Evolutionary conservation across 2,113 vertebrate genomes (phyloP).

Genomic region (Rhea americana): DNA sequence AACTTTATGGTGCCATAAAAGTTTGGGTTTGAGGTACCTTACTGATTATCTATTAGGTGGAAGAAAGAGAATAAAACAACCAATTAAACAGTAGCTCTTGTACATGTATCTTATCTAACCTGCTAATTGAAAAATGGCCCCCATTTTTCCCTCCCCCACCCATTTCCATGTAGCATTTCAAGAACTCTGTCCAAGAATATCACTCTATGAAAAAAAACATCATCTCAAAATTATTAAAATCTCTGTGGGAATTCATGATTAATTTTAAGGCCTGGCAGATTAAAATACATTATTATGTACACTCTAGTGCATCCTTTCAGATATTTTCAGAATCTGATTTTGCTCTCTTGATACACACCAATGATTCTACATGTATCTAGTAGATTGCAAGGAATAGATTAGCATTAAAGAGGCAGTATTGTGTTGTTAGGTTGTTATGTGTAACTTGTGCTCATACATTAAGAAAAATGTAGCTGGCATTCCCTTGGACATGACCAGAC

Average conservation of each 20-base stretch:
- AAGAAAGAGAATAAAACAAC: slow-evolving; percentile 73
- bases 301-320: slow-evolving; percentile 90
- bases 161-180: slow-evolving; percentile 72
- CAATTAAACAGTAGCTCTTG: slow-evolving; percentile 63
- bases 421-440: slow-evolving; percentile 88
- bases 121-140: slow-evolving; percentile 70
- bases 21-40: slow-evolving; percentile 72
- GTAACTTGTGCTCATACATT: slow-evolving; percentile 89
- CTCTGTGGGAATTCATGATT: slow-evolving; percentile 91
- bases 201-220: slow-evolving; percentile 74
- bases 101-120: slow-evolving; percentile 50
- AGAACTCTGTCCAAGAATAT: slow-evolving; percentile 84
- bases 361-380: slow-evolving; percentile 89
- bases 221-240: slow-evolving; percentile 91
- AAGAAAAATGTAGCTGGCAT: slow-evolving; percentile 88
- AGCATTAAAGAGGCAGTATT: slow-evolving; percentile 89
- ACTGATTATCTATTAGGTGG: slow-evolving; percentile 72
- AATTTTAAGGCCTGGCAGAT: slow-evolving; percentile 91
- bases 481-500: slow-evolving; percentile 81
- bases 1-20: slow-evolving; percentile 70
- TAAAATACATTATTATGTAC: slow-evolving; percentile 92
- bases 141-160: slow-evolving; percentile 50
- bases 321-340: slow-evolving; percentile 91
- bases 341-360: slow-evolving; percentile 89
- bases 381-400: slow-evolving; percentile 92